These are phyloP conservation scores for Piscicola geometra DNA, from an alignment of 2,888 invertebrate species.

Conservation along the genomic window DNA sequence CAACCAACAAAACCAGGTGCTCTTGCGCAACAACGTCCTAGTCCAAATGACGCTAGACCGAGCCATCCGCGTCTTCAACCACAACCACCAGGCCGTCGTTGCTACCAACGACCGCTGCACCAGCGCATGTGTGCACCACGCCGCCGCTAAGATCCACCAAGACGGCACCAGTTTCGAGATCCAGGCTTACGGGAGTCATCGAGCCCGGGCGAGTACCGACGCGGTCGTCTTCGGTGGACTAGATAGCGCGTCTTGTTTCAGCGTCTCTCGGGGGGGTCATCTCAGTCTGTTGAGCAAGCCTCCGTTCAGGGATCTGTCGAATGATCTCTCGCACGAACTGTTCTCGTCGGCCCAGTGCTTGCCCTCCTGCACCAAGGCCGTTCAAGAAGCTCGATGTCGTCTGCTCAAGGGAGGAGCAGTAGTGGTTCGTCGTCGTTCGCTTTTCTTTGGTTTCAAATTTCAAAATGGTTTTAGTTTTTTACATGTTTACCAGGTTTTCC, in stretches of 20 bases:
- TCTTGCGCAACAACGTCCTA: constrained; percentile 53
- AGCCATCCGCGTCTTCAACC: constrained; percentile 55
- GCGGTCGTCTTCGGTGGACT: constrained; percentile 48
- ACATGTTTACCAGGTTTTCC: too few relatives aligned
- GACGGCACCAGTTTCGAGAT: constrained; percentile 53
- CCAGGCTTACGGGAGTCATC: constrained; percentile 48
- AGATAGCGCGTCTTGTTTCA: constrained; percentile 47
- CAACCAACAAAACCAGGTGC: too few relatives aligned
- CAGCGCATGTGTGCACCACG: constrained; percentile 53
- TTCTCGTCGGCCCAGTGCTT: constrained; percentile 51
- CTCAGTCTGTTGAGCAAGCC: constrained; percentile 32
- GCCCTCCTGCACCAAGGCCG: constrained; percentile 49
- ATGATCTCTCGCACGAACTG: constrained; percentile 52
- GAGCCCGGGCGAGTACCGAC: constrained; percentile 48
- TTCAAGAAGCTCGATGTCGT: constrained; percentile 52
- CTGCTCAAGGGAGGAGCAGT: constrained; percentile 49
- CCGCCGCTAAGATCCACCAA: constrained; percentile 54
- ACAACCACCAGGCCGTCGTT: constrained; percentile 52
- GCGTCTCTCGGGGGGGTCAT: constrained; percentile 30
- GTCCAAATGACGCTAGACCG: constrained; percentile 56
- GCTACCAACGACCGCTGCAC: constrained; percentile 53
- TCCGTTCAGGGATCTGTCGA: constrained; percentile 50
- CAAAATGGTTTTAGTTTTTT: too few relatives aligned
- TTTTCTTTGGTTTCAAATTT: neutral
- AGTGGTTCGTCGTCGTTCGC: constrained; percentile 43